These are phyloP conservation scores for Palythoa heliodiscus DNA, from an alignment of 92 coral and sea anemone genomes.

Conservation along the genomic window DNA sequence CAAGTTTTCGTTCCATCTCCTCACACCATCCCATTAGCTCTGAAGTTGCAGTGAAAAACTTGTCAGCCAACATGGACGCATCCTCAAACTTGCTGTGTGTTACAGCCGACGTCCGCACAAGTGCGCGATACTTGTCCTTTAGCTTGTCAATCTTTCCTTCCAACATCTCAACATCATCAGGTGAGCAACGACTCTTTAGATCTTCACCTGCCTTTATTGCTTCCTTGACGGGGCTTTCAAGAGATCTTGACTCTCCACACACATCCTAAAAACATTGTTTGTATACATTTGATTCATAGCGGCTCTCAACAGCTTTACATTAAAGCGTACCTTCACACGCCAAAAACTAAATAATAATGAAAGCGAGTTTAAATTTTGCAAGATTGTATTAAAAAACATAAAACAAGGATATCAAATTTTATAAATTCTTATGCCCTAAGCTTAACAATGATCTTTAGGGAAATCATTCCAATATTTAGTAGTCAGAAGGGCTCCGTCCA, in stretches of 20 bases:
- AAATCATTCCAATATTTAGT: too few species aligned
- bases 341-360: too few species aligned
- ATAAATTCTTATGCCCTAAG: too few species aligned
- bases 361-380: too few species aligned
- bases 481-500: too few species aligned
- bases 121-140: slow-evolving; percentile 76
- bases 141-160: slow-evolving; percentile 87
- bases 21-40: slow-evolving; percentile 88
- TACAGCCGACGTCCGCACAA: slow-evolving; percentile 57
- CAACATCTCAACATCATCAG: slow-evolving; percentile 79
- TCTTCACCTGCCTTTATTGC: slow-evolving; percentile 76
- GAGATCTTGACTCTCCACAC: slow-evolving; percentile 68
- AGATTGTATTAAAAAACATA: too few species aligned
- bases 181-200: slow-evolving; percentile 79
- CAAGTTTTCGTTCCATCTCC: slow-evolving; percentile 72
- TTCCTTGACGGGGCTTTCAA: slow-evolving; percentile 76
- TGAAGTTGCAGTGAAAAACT: slow-evolving; percentile 73
- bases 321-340: too few species aligned
- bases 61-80: slow-evolving; percentile 74
- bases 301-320: too few species aligned
- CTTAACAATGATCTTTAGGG: too few species aligned
- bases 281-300: too few species aligned
- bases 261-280: slow-evolving; percentile 53
- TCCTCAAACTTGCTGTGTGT: slow-evolving; percentile 76
- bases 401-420: too few species aligned